Base-by-base conservation (phyloP, 2,113 vertebrate genomes). In the Burhinus bistriatus region DNA sequence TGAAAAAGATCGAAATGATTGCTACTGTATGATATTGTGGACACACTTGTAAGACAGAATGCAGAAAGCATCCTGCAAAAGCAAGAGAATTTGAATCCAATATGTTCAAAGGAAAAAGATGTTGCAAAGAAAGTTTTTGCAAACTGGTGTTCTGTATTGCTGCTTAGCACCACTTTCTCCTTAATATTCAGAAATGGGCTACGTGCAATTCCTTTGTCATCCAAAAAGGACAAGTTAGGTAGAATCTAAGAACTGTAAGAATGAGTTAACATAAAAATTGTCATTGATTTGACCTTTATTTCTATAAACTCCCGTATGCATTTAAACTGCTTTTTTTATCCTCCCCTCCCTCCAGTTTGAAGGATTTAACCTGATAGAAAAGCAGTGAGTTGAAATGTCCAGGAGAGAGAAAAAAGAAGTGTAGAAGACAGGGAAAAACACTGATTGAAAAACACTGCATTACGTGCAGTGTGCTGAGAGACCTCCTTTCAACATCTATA, bases 401-500 rank as follows among this genome's bases (percentile, higher is more conserved):
- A 32, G 44, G 34, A 91, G 44, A 72, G 44, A 83, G 34, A 82
- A 93, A 45, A 57, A 79, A 4, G 64, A 83, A 83, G 34, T 88
- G 57, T 23, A 66, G 36, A 80, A 87, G 81, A 93, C 57, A 87
- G 89, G 84, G 34, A 34, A 91, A 94, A 93, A 66, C 52, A 76
- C 32, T 59, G 87, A 72, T 20, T 91, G 59, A 85, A 94, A 96
- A 94, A 36, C 42, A 78, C 27, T 80, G 71, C 77, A 83, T 91
- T 91, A 76, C 69, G 44, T 49, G 18, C 66, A 90, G 62, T 81
- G 45, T 80, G 34, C 66, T 88, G 75, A 93, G 90, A 96, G 95
- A 95, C 36, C 34, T 91, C 57, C 61, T 91, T 96, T 93, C 87
- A 91, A 93, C 70, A 69, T 89, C 70, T 87, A 20, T 96, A 69